These are phyloP conservation scores for Bibio marci DNA, from an alignment of 2,888 invertebrate species.

Conservation along the genomic window DNA sequence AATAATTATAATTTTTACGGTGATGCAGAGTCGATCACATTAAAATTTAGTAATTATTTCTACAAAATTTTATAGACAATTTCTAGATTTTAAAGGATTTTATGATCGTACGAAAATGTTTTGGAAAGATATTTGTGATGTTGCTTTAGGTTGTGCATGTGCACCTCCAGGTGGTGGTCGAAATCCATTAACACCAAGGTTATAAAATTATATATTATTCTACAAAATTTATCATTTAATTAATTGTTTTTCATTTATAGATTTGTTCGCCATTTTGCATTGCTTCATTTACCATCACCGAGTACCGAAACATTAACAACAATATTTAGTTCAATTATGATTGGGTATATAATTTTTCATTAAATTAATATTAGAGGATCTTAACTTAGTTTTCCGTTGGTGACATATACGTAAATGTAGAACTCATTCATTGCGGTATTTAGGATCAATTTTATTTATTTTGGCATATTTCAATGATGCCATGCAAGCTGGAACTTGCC, in stretches of 20 bases:
- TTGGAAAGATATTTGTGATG: conserved; percentile 77
- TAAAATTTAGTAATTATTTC: no score
- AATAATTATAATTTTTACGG: no score
- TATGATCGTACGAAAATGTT: conserved; percentile 77
- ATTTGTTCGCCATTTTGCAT: conserved; percentile 76
- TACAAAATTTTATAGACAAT: conserved; percentile 19
- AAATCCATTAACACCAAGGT: conserved; percentile 56
- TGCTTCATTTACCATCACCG: conserved; percentile 70
- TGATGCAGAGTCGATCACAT: no score
- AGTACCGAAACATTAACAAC: conserved; percentile 28
- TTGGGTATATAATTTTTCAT: conserved; percentile 15
- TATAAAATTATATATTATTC: not conserved
- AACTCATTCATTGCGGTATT: no score
- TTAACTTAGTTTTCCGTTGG: no score
- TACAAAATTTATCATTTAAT: not conserved
- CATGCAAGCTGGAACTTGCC: no score
- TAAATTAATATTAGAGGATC: not conserved
- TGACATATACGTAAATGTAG: no score
- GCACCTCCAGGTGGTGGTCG: conserved; percentile 84
- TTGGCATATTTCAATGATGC: no score
- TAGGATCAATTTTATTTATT: no score
- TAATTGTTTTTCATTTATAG: conserved; percentile 21
- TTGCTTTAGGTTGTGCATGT: conserved; percentile 67
- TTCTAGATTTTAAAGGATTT: conserved; percentile 41
- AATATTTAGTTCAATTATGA: conserved; percentile 25